A percentile compares a stretch with the other conserved stretches of the same genome.
These are phyloP conservation scores for Rhopilema esculentum DNA, from an alignment of 30 jellyfish, hydroid and myxozoan species.

Conservation along the genomic window DNA sequence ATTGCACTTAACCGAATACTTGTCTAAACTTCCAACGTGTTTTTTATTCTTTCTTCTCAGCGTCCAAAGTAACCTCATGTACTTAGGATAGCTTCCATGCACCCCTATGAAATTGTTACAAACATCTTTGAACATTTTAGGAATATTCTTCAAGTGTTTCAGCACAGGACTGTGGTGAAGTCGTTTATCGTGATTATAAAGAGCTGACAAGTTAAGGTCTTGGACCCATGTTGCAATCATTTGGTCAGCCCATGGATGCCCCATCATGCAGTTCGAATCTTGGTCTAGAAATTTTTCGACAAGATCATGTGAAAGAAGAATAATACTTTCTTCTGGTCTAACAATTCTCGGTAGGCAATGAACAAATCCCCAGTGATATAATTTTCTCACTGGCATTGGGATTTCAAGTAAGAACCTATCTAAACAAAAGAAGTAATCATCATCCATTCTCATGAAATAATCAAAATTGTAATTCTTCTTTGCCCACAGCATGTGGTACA, in stretches of 20 bases:
- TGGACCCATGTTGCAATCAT: slow-evolving; percentile 66
- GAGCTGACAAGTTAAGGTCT: slow-evolving; percentile 25
- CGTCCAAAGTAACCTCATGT: slow-evolving; percentile 79
- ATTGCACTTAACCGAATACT: slow-evolving; percentile 16
- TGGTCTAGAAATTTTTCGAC: slow-evolving; percentile 61
- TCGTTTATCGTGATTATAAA: slow-evolving; percentile 71
- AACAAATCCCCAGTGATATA: slow-evolving; percentile 71
- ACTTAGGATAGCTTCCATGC: slow-evolving; percentile 85
- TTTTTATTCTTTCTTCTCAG: slow-evolving; percentile 11
- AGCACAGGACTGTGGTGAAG: slow-evolving; percentile 82
- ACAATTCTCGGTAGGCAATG: slow-evolving; percentile 51
- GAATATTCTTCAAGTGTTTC: slow-evolving; percentile 15
- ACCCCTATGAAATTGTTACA: slow-evolving; percentile 67
- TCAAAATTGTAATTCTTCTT: slow-evolving; percentile 73
- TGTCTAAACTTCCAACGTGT: not conserved
- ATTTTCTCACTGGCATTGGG: slow-evolving; percentile 46
- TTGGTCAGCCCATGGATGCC: slow-evolving; percentile 88
- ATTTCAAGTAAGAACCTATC: slow-evolving; percentile 45
- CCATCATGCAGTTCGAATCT: slow-evolving; percentile 54
- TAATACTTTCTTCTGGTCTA: slow-evolving; percentile 81
- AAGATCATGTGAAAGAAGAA: slow-evolving; percentile 62
- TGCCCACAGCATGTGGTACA: slow-evolving; percentile 94
- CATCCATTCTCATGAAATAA: slow-evolving; percentile 85
- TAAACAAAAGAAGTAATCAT: slow-evolving; percentile 85
- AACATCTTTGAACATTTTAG: slow-evolving; percentile 36